A percentile compares a stretch with the other conserved stretches of the same genome.
phyloP scores from a whole-genome alignment of 2,797 vertebrate species.

The Lagocephalus sceleratus region DNA sequence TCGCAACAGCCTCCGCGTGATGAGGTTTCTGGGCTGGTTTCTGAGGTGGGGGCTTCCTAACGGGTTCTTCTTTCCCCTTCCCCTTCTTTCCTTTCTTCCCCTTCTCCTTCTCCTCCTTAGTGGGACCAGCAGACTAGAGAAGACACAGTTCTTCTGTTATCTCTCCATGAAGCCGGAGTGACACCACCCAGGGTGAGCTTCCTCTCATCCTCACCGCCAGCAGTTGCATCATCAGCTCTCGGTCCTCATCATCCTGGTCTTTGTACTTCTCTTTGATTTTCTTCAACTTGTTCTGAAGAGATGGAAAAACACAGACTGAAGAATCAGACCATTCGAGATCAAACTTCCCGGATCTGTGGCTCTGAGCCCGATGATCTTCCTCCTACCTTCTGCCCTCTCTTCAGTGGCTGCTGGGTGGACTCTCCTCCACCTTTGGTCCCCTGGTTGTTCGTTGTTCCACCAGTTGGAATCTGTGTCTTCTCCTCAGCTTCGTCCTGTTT shows the following conservation, averaged over 20 bases:
- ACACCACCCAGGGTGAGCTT: background rate
- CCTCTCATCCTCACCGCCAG: constrained; percentile 81
- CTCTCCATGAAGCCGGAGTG: background rate
- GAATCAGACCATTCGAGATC: background rate
- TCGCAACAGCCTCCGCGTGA: constrained; percentile 35
- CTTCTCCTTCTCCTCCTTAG: constrained; percentile 87
- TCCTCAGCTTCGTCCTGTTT: constrained; percentile 73
- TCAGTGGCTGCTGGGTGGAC: constrained; percentile 75
- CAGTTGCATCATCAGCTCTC: constrained; percentile 95
- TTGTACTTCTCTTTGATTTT: constrained; percentile 99
- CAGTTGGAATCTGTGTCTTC: constrained; percentile 59
- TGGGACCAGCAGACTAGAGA: constrained; percentile 85
- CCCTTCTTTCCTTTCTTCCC: constrained; percentile 88
- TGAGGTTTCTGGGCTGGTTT: constrained; percentile 76
- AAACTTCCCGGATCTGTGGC: too few relatives aligned
- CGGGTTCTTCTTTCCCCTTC: constrained; percentile 79
- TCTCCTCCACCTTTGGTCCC: constrained; percentile 60
- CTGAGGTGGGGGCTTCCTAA: constrained; percentile 73
- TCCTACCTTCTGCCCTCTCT: constrained; percentile 90
- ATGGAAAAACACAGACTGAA: constrained; percentile 5
- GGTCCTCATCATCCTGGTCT: constrained; percentile 98
- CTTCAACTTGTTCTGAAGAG: constrained; percentile 90
- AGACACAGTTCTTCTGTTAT: background rate
- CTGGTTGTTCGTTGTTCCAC: constrained; percentile 31
- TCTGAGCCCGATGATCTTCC: background rate